These are phyloP conservation scores for Rousettus madagascariensis DNA, from an alignment of 2,797 vertebrate species.

Conservation along the genomic window DNA sequence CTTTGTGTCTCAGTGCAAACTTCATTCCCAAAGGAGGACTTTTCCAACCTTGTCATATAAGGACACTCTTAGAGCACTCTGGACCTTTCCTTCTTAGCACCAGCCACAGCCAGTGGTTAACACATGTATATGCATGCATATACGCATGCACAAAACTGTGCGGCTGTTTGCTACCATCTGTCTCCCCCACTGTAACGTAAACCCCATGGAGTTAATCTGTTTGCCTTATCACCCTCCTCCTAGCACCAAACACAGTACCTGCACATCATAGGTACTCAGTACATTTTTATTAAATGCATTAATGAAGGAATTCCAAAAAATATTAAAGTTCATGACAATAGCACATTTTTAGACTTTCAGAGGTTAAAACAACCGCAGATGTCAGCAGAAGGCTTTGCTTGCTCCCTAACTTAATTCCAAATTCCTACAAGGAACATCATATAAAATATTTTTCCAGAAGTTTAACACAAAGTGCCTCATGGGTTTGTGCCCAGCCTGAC, in stretches of 20 bases:
- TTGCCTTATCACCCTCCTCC: background rate
- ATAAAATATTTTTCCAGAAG: constrained; percentile 27
- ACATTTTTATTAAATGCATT: background rate
- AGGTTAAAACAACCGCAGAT: background rate
- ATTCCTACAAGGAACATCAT: background rate
- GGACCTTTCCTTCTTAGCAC: background rate
- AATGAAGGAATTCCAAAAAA: background rate
- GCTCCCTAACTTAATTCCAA: background rate
- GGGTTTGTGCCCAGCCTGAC: background rate
- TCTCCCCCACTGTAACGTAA: background rate
- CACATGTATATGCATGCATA: too few relatives aligned
- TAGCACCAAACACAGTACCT: background rate
- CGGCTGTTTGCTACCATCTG: background rate
- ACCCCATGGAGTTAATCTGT: background rate
- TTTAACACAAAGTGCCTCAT: constrained; percentile 12
- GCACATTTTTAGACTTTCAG: background rate
- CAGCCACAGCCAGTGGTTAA: background rate
- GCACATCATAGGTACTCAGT: background rate
- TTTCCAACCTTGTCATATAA: background rate
- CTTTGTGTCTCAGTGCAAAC: background rate
- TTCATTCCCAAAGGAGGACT: background rate
- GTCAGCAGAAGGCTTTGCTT: background rate
- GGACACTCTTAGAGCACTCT: background rate
- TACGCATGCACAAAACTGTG: background rate
- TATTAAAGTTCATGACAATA: background rate